A percentile compares a stretch with the other conserved stretches of the same genome.
Conservation (phyloP, 2,888 invertebrate species). For the Agrilus cyanescens region DNA sequence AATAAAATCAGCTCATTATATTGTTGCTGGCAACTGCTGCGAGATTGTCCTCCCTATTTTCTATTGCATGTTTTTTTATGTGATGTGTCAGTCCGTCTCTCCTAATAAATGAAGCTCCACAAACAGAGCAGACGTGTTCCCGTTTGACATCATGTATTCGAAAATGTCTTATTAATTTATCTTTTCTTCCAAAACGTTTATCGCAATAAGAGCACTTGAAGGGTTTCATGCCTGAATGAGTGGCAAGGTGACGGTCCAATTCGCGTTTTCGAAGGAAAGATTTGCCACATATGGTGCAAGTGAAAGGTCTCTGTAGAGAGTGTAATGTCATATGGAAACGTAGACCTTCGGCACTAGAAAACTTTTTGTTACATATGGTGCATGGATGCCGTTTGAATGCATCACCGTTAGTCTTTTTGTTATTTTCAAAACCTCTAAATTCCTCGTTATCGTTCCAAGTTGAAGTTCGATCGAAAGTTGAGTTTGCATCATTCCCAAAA, state of each 20-base stretch:
- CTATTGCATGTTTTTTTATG: conserved; percentile 40
- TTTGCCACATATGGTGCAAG: conserved; percentile 55
- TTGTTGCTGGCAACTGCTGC: no score
- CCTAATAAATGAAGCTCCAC: conserved; percentile 47
- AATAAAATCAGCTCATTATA: no score
- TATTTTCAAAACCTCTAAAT: conserved; percentile 15
- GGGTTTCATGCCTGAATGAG: conserved; percentile 56
- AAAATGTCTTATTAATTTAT: conserved; percentile 56
- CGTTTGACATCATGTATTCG: conserved; percentile 46
- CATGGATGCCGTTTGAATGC: conserved; percentile 22
- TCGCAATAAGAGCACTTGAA: conserved; percentile 57
- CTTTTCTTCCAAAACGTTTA: conserved; percentile 55
- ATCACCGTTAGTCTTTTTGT: conserved; percentile 8
- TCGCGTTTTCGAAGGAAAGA: conserved; percentile 58
- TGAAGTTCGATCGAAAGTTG: no score
- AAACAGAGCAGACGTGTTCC: conserved; percentile 45
- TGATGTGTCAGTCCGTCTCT: conserved; percentile 47
- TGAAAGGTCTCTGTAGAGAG: conserved; percentile 42
- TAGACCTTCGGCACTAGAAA: conserved; percentile 22
- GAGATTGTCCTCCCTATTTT: conserved; percentile 5
- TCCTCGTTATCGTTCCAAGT: no score
- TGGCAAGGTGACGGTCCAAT: conserved; percentile 52
- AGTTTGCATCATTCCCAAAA: no score
- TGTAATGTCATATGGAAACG: conserved; percentile 41
- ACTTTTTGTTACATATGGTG: conserved; percentile 25